Evolutionary conservation across 2,888 invertebrate species (phyloP), one percentile per base, ranked within the genome.

Genomic region (Orchesella flavescens): DNA sequence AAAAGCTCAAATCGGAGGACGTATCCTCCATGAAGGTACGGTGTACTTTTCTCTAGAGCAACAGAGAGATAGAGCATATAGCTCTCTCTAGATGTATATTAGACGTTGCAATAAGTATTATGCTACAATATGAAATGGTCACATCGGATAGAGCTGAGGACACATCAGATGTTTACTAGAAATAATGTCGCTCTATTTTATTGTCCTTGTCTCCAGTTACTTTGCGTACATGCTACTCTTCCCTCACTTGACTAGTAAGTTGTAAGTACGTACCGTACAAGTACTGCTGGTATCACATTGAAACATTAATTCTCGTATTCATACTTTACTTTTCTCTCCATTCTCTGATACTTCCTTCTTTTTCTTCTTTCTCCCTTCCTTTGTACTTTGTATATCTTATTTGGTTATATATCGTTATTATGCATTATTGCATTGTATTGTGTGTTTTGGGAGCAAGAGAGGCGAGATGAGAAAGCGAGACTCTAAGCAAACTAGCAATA

Each of bases 101-200:
- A 34, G 34, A 34, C 34, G 34, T 34, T 34, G 34, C 34, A 34
- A 34, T 34, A 34, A 34, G 34, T 34, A 34, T 34, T 2, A 34
- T 34, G 34, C 19, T 19, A 24, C 69, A 46, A 44, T 44, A 65
- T 43, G 53, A 46, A 61, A 19, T 71, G 78, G 78, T 78, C 78
- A 78, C 69, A 78, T 84, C 84, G 82, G 77, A 84, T 73, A 80
- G 84, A 81, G 77, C 61, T 9, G 24, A 61, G 61, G 24, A 23
- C 84, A 84, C 84, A 84, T 86, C 84, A 82, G 82, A 86, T 84
- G 86, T 75, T 86, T 86, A 78, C 78, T 68, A 82, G 82, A 79
- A 86, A 86, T 86, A 85, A 85, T 85, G 85, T 85, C 80, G 68
- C 69, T 84, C 73, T 81, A 84, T 81, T 85, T 85, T 84, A 85